phyloP scores from a whole-genome alignment of 2,113 vertebrate genomes.

The Struthio camelus region DNA sequence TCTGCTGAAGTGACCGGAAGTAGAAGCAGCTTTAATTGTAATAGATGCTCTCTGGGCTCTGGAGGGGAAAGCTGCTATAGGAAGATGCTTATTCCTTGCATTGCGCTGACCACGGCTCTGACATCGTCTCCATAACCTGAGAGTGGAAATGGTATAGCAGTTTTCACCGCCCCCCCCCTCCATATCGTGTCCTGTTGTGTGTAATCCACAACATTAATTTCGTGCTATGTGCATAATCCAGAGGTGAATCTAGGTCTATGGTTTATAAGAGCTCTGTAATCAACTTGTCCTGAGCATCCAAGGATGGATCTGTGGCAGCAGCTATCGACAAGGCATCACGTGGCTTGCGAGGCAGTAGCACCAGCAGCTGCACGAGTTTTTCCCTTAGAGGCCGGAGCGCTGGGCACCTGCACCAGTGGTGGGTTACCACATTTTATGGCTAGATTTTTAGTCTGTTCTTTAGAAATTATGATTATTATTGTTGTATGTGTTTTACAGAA shows the following conservation, averaged over 20 bases:
- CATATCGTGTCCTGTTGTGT: rapidly evolving
- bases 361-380: not conserved
- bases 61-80: not conserved
- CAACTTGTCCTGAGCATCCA: not conserved
- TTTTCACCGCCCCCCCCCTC: not conserved
- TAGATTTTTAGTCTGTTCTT: not conserved
- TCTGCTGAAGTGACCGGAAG: not conserved
- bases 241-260: not conserved
- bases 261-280: rapidly evolving
- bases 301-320: not conserved
- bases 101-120: not conserved
- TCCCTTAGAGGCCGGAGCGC: rapidly evolving
- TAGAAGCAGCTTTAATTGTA: not conserved
- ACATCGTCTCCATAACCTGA: not conserved
- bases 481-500: not conserved
- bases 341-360: rapidly evolving
- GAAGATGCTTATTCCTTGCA: not conserved
- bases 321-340: not conserved
- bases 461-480: not conserved
- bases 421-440: not conserved
- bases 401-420: not conserved
- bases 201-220: not conserved
- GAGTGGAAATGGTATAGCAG: rapidly evolving
- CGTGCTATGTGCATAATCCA: not conserved
- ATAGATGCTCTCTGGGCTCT: not conserved